Percentiles rank a stretch among this genome's conserved stretches.
phyloP scores from a whole-genome alignment of 53 echinoderm and acorn worm genomes.

The Echinometra lucunter region DNA sequence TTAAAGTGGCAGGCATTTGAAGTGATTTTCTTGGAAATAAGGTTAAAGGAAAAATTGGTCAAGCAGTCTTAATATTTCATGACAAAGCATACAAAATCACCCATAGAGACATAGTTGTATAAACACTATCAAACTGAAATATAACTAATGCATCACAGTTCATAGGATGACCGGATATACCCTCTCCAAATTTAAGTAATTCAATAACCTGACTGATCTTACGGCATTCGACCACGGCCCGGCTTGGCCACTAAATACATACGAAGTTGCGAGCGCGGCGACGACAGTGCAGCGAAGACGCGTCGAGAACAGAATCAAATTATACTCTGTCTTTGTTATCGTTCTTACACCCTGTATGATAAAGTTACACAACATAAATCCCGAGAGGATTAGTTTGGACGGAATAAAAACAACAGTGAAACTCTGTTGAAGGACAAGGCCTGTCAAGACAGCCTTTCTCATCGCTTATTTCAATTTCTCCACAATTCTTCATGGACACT shows the following conservation, averaged over 20 bases:
- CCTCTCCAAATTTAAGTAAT: not conserved
- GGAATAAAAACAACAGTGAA: not conserved
- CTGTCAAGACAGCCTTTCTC: not conserved
- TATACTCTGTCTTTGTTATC: not conserved
- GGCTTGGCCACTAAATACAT: not conserved
- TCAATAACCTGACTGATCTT: not conserved
- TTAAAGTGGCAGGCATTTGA: too few relatives aligned
- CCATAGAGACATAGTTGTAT: too few relatives aligned
- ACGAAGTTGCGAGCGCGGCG: not conserved
- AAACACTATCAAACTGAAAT: too few relatives aligned
- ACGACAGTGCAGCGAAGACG: not conserved
- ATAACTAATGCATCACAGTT: not conserved
- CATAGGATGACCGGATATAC: not conserved
- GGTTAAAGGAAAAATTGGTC: too few relatives aligned
- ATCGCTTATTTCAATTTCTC: not conserved
- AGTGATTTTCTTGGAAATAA: too few relatives aligned
- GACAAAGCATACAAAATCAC: too few relatives aligned
- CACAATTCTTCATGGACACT: not conserved
- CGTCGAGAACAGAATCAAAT: conserved; percentile 15
- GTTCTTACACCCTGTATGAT: not conserved
- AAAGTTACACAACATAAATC: conserved; percentile 7
- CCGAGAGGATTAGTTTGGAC: not conserved
- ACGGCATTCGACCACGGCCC: conserved; percentile 7
- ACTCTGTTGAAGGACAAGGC: not conserved
- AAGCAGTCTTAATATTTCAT: too few relatives aligned